Percentiles rank a stretch among this genome's conserved stretches.
These are phyloP conservation scores for Drosophila fungiperda DNA, from an alignment of 2,888 invertebrate genomes.

Conservation along the genomic window DNA sequence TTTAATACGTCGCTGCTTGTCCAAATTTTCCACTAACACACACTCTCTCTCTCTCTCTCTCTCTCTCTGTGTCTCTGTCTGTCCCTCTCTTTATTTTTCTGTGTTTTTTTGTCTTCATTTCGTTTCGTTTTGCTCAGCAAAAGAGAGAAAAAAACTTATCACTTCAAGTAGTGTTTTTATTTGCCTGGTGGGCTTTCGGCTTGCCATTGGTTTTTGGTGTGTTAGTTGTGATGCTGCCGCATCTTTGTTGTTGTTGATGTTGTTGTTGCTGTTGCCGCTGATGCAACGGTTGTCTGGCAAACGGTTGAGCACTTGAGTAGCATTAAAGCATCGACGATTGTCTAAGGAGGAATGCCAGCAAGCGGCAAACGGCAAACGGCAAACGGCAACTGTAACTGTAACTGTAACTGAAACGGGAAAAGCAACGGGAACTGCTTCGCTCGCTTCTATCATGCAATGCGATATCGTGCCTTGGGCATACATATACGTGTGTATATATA, in stretches of 20 bases:
- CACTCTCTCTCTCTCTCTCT: background rate
- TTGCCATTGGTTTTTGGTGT: constrained; percentile 37
- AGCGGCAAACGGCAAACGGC: constrained; percentile 1
- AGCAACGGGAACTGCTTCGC: background rate
- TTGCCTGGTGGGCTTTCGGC: constrained; percentile 43
- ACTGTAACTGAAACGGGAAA: background rate
- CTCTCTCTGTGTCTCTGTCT: background rate
- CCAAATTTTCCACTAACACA: background rate
- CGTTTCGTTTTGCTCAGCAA: constrained; percentile 13
- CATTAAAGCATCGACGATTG: constrained; percentile 73
- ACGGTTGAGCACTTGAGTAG: constrained; percentile 71
- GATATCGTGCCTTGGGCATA: constrained; percentile 5
- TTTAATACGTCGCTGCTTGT: constrained; percentile 25
- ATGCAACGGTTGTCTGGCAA: constrained; percentile 50
- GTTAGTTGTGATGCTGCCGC: constrained; percentile 44
- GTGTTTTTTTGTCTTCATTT: constrained; percentile 15
- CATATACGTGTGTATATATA: background rate
- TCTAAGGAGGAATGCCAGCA: constrained; percentile 44
- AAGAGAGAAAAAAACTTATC: constrained; percentile 67
- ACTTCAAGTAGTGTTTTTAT: constrained; percentile 65
- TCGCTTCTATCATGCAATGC: background rate
- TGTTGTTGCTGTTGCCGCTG: constrained; percentile 31
- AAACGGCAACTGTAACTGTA: background rate
- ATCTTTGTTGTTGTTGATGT: constrained; percentile 16
- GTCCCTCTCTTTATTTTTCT: background rate